phyloP scores from a whole-genome alignment of 1,140 invertebrate species.

The Episyrphus balteatus region DNA sequence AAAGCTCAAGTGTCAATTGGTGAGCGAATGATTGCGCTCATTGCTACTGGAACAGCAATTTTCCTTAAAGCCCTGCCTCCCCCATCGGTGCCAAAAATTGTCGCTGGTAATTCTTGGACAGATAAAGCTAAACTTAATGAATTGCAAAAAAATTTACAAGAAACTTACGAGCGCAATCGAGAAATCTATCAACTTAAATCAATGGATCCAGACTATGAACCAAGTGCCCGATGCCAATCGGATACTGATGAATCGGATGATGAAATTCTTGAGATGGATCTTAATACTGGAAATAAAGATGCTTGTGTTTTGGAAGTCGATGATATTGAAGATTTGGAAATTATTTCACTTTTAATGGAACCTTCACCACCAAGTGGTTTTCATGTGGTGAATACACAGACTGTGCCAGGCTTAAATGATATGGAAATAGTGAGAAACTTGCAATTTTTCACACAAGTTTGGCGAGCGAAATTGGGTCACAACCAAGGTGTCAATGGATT shows the following conservation, averaged over 20 bases:
- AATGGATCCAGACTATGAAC: constrained; percentile 24
- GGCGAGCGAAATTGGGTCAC: constrained; percentile 54
- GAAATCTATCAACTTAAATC: constrained; percentile 55
- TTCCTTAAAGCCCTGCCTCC: constrained; percentile 65
- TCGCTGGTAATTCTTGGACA: constrained; percentile 50
- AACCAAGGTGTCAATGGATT: constrained; percentile 52
- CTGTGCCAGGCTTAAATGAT: constrained; percentile 57
- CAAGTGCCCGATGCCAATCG: constrained; percentile 14
- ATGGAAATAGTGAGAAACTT: constrained; percentile 60
- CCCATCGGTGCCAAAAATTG: constrained; percentile 52
- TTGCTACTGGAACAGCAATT: constrained; percentile 79
- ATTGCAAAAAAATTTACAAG: constrained; percentile 51
- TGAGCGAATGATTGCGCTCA: constrained; percentile 72
- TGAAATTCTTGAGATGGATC: constrained; percentile 61
- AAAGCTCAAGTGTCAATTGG: constrained; percentile 78
- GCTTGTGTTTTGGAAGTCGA: constrained; percentile 78
- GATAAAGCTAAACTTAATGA: constrained; percentile 50
- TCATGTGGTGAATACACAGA: constrained; percentile 74
- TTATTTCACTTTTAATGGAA: constrained; percentile 67
- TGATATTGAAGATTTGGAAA: constrained; percentile 75
- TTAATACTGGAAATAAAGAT: constrained; percentile 69
- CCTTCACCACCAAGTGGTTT: constrained; percentile 66
- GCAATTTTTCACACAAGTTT: constrained; percentile 83
- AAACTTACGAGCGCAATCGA: constrained; percentile 55
- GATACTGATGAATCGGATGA: constrained; percentile 64